Percentiles rank a stretch among this genome's conserved stretches.
These are phyloP conservation scores for Casuarius casuarius DNA, from an alignment of 2,113 vertebrate genomes.

Conservation along the genomic window DNA sequence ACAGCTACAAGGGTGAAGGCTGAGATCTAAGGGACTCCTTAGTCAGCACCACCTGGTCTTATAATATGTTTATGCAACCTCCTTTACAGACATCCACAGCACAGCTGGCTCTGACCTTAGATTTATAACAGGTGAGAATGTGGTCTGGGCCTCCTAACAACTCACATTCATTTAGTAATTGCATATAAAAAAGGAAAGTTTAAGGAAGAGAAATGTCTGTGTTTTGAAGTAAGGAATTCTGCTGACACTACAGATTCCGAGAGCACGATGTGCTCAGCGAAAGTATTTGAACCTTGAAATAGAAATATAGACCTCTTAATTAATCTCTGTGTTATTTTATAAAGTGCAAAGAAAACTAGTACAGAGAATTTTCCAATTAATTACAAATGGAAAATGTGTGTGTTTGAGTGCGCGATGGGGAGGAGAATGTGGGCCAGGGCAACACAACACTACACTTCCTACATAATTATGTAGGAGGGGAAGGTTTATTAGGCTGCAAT, in stretches of 20 bases:
- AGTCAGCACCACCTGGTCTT: not conserved
- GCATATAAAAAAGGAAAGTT: not conserved
- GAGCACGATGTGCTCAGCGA: conserved; percentile 33
- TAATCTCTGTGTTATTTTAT: conserved; percentile 71
- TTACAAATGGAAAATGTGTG: conserved; percentile 39
- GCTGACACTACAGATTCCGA: conserved; percentile 58
- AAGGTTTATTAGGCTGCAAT: conserved; percentile 61
- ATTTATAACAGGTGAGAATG: not conserved
- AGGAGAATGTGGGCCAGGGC: conserved; percentile 43
- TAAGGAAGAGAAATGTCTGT: conserved; percentile 24
- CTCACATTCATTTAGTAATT: not conserved
- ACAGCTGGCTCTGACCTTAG: not conserved
- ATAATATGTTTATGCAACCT: not conserved
- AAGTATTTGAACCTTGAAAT: conserved; percentile 78
- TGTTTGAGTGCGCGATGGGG: conserved; percentile 16
- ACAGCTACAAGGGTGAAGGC: not conserved
- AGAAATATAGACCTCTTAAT: conserved; percentile 77
- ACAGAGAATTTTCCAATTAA: conserved; percentile 64
- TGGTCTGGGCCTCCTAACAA: not conserved
- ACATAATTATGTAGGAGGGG: conserved; percentile 62
- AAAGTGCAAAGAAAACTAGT: conserved; percentile 69
- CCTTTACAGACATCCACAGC: not conserved
- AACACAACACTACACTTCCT: conserved; percentile 47
- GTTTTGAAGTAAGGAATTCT: conserved; percentile 47
- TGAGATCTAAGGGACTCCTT: not conserved